Evolutionary conservation across 64 coral and sea anemone species (phyloP).

Genomic region (Hydrozoanthus tunicans): DNA sequence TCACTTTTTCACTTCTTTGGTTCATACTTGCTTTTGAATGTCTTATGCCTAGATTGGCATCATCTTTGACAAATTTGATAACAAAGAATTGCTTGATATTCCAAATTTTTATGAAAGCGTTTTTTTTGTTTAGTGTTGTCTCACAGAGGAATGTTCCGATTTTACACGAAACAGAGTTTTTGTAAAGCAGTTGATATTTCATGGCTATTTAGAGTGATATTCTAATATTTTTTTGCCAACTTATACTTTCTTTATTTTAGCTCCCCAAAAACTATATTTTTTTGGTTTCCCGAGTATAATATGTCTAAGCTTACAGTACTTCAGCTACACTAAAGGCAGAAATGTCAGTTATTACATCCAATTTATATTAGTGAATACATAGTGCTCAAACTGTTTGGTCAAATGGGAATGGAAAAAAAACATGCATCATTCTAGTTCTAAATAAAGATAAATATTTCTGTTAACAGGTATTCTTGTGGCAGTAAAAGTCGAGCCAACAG

Average conservation of each 20-base stretch:
- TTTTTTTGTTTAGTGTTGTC: conserved; percentile 11
- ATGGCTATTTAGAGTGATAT: background rate
- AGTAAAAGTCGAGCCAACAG: conserved; percentile 7
- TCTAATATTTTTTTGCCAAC: background rate
- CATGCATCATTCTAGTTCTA: background rate
- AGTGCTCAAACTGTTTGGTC: background rate
- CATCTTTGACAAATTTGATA: background rate
- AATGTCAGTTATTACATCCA: background rate
- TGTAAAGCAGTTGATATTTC: conserved; percentile 1
- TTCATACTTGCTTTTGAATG: background rate
- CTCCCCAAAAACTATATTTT: background rate
- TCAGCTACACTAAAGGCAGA: background rate
- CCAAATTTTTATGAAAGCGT: background rate
- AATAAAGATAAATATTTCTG: background rate
- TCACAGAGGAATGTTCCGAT: background rate
- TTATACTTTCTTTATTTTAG: background rate
- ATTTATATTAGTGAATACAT: background rate
- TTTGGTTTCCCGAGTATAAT: background rate
- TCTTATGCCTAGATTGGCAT: background rate
- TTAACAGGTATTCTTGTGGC: conserved; percentile 7
- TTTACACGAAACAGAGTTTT: background rate
- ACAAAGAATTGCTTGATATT: background rate
- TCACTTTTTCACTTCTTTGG: background rate
- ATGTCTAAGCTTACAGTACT: background rate
- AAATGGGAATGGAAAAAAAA: background rate